Conservation (phyloP, 92 coral and sea anemone species). For the Galaxea fascicularis region DNA sequence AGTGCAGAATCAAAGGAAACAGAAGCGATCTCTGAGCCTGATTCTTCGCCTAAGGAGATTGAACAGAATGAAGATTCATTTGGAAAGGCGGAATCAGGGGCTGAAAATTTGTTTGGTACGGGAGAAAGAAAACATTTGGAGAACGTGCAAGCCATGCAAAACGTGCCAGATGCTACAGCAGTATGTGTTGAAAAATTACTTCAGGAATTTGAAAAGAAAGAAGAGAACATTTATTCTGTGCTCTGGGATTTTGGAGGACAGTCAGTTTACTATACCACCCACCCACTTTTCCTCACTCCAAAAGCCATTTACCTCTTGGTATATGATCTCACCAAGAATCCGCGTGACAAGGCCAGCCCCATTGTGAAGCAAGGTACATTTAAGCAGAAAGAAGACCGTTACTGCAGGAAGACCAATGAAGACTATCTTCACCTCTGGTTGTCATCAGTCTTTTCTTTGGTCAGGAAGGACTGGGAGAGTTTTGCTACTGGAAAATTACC, state of each 20-base stretch:
- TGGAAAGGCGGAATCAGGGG: too few relatives aligned
- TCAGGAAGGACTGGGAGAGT: neutral
- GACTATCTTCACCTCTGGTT: conserved; percentile 60
- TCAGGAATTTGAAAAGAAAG: neutral
- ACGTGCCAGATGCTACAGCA: neutral
- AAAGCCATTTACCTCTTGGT: conserved; percentile 57
- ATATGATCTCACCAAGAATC: conserved; percentile 28
- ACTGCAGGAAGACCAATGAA: conserved; percentile 43
- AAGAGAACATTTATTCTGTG: neutral
- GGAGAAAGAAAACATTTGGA: too few relatives aligned
- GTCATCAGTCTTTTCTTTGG: conserved; percentile 33
- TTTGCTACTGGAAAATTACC: neutral
- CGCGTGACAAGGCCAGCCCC: conserved; percentile 36
- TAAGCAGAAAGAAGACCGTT: conserved; percentile 26
- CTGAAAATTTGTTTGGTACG: too few relatives aligned
- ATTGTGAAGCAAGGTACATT: conserved; percentile 17
- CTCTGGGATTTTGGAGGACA: conserved; percentile 74
- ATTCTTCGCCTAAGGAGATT: too few relatives aligned
- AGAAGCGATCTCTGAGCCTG: too few relatives aligned
- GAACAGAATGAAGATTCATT: too few relatives aligned
- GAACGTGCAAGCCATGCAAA: neutral
- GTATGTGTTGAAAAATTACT: neutral
- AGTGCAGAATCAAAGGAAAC: too few relatives aligned
- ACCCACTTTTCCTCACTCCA: conserved; percentile 61
- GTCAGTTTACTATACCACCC: conserved; percentile 61